These are phyloP conservation scores for Murina feae DNA, from an alignment of 2,113 vertebrate genomes.

Conservation along the genomic window DNA sequence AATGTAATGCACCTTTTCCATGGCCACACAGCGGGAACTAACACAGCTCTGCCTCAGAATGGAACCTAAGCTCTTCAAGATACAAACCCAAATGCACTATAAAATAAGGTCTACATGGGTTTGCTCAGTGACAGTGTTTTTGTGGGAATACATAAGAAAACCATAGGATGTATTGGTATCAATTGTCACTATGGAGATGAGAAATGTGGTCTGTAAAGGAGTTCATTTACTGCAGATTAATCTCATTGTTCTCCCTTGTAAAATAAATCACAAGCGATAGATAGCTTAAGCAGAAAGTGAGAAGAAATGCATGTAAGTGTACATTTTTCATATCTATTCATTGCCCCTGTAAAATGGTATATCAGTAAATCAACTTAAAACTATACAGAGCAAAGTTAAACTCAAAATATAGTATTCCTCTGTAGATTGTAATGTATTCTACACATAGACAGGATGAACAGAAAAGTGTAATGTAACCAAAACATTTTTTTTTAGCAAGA, in stretches of 20 bases:
- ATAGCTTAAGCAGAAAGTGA: background rate
- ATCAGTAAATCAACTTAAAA: background rate
- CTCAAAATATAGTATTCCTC: background rate
- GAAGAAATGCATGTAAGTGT: background rate
- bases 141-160: background rate
- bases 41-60: background rate
- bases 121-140: background rate
- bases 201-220: background rate
- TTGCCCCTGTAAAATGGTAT: background rate
- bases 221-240: background rate
- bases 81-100: background rate
- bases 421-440: background rate
- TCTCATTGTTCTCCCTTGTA: background rate
- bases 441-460: background rate
- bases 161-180: background rate
- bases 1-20: background rate
- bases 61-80: background rate
- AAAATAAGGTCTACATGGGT: background rate
- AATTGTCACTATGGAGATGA: background rate
- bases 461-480: background rate
- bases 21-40: background rate
- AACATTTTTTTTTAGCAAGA: background rate
- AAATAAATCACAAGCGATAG: background rate
- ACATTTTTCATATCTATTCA: background rate
- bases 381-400: background rate